phyloP scores from a whole-genome alignment of 2,888 invertebrate species.

The Agrochola lychnidis region DNA sequence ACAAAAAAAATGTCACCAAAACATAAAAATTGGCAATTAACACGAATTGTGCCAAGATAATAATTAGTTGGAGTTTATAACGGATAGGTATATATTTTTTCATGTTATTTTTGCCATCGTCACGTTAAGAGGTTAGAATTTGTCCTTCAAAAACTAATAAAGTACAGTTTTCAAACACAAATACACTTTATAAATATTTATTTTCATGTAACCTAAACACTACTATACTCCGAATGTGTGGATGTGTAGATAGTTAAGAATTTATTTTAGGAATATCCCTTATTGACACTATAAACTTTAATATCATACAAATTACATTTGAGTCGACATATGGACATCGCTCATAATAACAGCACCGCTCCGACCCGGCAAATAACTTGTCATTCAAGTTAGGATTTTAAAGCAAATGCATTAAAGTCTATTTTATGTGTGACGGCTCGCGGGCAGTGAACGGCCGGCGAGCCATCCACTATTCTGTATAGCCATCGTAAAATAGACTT shows the following conservation, averaged over 20 bases:
- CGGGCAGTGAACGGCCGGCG: no score
- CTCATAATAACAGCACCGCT: no score
- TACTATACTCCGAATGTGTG: slow-evolving; percentile 65
- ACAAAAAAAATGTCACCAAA: background rate
- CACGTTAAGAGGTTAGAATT: background rate
- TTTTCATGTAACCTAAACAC: slow-evolving; percentile 67
- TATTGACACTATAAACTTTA: slow-evolving; percentile 54
- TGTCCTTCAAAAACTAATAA: background rate
- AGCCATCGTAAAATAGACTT: no score
- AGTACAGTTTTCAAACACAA: slow-evolving; percentile 55
- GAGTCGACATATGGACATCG: no score
- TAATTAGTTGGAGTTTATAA: no score
- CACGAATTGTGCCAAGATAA: background rate
- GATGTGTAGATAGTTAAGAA: slow-evolving; percentile 62
- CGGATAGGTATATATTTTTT: background rate
- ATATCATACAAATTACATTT: slow-evolving; percentile 60
- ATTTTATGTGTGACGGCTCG: no score
- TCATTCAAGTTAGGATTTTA: no score
- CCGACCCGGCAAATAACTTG: no score
- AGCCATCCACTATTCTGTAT: no score
- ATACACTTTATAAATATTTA: slow-evolving; percentile 68
- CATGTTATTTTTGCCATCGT: background rate
- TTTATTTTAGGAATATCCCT: slow-evolving; percentile 58
- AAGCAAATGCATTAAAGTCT: no score
- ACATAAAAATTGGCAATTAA: background rate